Evolutionary conservation across 2,888 invertebrate genomes (phyloP), one percentile per base, ranked within the genome.

Genomic region (Scaptomyza reducta): DNA sequence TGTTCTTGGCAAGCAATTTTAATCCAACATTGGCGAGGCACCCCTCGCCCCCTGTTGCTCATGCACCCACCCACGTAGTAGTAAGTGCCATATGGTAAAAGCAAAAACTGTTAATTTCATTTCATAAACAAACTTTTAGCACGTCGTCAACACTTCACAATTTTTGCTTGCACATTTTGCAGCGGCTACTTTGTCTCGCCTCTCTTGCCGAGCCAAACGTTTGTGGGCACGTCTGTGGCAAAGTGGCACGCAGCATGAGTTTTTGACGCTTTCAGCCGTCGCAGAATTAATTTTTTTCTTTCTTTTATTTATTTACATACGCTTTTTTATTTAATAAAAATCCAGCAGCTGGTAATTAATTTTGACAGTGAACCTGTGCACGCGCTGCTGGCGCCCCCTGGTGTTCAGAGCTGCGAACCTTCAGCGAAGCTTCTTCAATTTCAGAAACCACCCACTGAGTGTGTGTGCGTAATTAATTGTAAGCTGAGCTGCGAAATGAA

Each of bases 391-490:
- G 67, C 68, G 58, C 60, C 72, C 73, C 49, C 62, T 59, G 47
- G 58, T 60, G 61, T 18, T 16, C n/a, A 44, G 38, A 40, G 35
- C 49, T n/a, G 55, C 59, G 35, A 6, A 45, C 45, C 35, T 38
- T 47, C 65, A 56, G 49, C 45, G 64, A 14, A 53, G 61, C 77
- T 75, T 71, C 83, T 77, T 75, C 66, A 76, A 71, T 81, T 78
- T 75, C 79, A 78, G 18, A 10, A 25, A 40, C 22, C 49, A 42
- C 40, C 42, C 68, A 56, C 61, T 33, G 68, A 18, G 31, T n/a
- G 35, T 35, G 22, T 25, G 16, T 57, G 29, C 10, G 79, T 90
- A 90, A 90, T 90, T 90, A 90, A 90, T 90, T 89, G 90, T 89
- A 82, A 79, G 82, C 88, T 70, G 80, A 88, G 88, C 74, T 82